Percentiles rank a stretch among this genome's conserved stretches.
Evolutionary conservation across 2,113 vertebrate species (phyloP).

Genomic region (Ictidomys tridecemlineatus): DNA sequence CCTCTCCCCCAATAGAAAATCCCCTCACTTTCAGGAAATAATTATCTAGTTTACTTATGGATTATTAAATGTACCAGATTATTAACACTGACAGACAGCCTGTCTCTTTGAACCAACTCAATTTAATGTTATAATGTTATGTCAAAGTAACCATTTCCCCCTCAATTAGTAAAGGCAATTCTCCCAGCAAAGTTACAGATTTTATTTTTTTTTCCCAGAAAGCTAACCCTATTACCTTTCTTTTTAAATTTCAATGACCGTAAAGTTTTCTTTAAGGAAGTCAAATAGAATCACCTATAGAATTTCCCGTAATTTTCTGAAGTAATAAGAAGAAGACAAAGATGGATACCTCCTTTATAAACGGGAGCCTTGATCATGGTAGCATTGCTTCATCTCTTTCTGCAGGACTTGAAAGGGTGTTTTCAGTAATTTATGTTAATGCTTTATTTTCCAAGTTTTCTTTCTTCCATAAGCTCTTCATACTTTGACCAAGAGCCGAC

Average conservation of each 20-base stretch:
- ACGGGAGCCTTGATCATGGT: slow-evolving; percentile 33
- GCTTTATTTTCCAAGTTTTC: slow-evolving; percentile 83
- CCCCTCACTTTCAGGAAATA: slow-evolving; percentile 7
- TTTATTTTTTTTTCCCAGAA: slow-evolving; percentile 68
- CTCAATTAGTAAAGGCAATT: slow-evolving; percentile 39
- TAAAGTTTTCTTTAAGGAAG: slow-evolving; percentile 78
- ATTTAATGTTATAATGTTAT: neutral
- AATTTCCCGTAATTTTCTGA: slow-evolving; percentile 73
- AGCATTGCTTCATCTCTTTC: slow-evolving; percentile 72
- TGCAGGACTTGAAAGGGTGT: slow-evolving; percentile 70
- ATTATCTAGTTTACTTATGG: slow-evolving; percentile 9
- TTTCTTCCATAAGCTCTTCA: slow-evolving; percentile 78
- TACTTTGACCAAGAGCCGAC: slow-evolving; percentile 78
- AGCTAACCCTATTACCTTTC: slow-evolving; percentile 48
- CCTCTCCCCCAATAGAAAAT: neutral
- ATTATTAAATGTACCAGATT: neutral
- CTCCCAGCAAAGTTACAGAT: slow-evolving; percentile 47
- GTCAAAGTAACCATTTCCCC: neutral
- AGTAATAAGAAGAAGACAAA: slow-evolving; percentile 74
- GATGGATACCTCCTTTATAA: slow-evolving; percentile 59
- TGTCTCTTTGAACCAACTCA: slow-evolving; percentile 2
- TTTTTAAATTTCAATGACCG: slow-evolving; percentile 61
- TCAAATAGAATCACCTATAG: slow-evolving; percentile 46
- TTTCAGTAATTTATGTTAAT: slow-evolving; percentile 83
- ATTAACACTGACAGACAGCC: neutral